phyloP scores from a whole-genome alignment of 2,888 invertebrate genomes.

The Eupithecia inturbata region DNA sequence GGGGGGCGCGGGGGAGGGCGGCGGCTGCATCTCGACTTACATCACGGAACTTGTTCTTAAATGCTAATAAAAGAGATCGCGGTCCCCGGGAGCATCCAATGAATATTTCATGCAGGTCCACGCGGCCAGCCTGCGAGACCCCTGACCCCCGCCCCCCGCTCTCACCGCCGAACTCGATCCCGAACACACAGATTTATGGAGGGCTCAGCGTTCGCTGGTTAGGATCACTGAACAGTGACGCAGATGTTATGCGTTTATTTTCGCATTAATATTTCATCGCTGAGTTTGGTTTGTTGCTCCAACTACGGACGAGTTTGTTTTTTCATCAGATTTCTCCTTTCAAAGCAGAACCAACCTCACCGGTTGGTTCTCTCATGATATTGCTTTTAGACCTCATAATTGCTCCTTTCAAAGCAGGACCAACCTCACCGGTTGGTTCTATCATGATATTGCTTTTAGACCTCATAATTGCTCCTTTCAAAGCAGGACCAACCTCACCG shows the following conservation, averaged over 20 bases:
- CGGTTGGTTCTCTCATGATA: neutral
- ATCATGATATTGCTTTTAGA: too few relatives aligned
- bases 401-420: too few relatives aligned
- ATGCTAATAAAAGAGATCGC: slow-evolving; percentile 74
- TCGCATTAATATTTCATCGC: slow-evolving; percentile 73
- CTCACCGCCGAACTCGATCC: slow-evolving; percentile 34
- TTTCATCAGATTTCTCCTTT: slow-evolving; percentile 10
- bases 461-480: too few relatives aligned
- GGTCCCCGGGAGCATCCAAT: slow-evolving; percentile 58
- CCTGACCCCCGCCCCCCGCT: slow-evolving; percentile 38
- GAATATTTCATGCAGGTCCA: slow-evolving; percentile 73
- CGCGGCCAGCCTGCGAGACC: slow-evolving; percentile 56
- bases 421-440: too few relatives aligned
- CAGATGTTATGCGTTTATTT: slow-evolving; percentile 73
- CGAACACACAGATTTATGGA: slow-evolving; percentile 41
- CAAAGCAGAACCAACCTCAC: neutral
- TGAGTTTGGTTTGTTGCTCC: slow-evolving; percentile 56
- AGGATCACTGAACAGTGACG: slow-evolving; percentile 56
- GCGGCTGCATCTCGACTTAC: slow-evolving; percentile 53
- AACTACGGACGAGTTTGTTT: slow-evolving; percentile 55
- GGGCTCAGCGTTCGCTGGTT: slow-evolving; percentile 54
- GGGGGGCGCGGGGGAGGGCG: neutral
- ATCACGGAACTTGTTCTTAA: slow-evolving; percentile 73
- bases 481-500: too few relatives aligned
- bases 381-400: too few relatives aligned